A percentile compares a stretch with the other conserved stretches of the same genome.
phyloP scores from a whole-genome alignment of 2,113 vertebrate species.

The Hipposideros armiger region DNA sequence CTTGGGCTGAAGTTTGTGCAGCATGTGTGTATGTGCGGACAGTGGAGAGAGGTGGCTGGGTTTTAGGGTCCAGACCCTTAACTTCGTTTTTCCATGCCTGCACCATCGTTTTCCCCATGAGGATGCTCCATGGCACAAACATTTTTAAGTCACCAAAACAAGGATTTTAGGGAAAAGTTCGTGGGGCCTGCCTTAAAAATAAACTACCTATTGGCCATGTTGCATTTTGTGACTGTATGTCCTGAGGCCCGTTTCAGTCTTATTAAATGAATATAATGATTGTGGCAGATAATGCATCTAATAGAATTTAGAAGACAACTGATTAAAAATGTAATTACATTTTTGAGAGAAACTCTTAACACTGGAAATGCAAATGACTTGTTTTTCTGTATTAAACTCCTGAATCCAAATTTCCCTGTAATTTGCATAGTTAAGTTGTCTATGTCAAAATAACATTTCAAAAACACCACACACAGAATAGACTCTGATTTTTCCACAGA shows the following conservation, averaged over 20 bases:
- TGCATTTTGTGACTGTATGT: neutral
- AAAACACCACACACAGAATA: neutral
- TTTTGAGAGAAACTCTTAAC: neutral
- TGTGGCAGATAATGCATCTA: neutral
- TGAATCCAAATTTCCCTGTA: neutral
- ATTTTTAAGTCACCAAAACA: neutral
- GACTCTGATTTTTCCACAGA: neutral
- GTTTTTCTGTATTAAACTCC: neutral
- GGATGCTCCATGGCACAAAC: neutral
- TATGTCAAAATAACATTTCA: constrained; percentile 16
- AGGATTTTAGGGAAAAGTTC: neutral
- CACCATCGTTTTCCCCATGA: neutral
- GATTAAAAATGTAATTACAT: neutral
- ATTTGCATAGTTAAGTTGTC: neutral
- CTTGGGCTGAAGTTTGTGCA: neutral
- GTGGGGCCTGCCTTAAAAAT: neutral
- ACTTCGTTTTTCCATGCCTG: neutral
- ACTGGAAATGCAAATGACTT: neutral
- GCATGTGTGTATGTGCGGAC: neutral
- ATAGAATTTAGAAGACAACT: constrained; percentile 16
- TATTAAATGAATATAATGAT: neutral
- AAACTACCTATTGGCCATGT: neutral
- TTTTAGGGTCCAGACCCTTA: neutral
- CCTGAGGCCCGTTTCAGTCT: neutral
- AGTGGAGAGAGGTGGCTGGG: too few species aligned